Conservation (phyloP, 2,113 vertebrate genomes). For the Andinoacara biseriatus region DNA sequence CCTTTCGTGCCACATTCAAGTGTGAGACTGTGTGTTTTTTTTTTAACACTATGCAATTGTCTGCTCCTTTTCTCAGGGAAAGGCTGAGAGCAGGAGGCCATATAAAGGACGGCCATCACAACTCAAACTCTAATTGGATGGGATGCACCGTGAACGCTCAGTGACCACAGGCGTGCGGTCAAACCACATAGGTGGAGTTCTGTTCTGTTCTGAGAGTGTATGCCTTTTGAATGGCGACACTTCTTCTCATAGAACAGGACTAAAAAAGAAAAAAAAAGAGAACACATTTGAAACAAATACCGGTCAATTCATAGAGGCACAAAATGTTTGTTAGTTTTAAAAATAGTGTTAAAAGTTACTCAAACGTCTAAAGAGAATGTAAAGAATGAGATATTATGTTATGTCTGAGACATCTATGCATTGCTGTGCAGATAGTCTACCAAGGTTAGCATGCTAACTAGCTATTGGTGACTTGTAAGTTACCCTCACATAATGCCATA, state of each 20-base stretch:
- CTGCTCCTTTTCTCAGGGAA: conserved; percentile 26
- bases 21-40: conserved; percentile 43
- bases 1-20: conserved; percentile 59
- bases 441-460: not conserved
- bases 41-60: conserved; percentile 23
- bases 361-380: not conserved
- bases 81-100: conserved; percentile 30
- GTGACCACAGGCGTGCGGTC: conserved; percentile 19
- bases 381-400: not conserved
- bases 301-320: not conserved
- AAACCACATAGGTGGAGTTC: not conserved
- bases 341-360: not conserved
- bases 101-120: conserved; percentile 24
- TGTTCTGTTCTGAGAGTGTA: not conserved
- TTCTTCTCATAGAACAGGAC: not conserved
- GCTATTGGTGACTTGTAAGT: not conserved
- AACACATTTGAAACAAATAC: not conserved
- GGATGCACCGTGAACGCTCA: conserved; percentile 38
- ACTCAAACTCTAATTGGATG: conserved; percentile 57
- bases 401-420: not conserved
- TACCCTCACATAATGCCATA: not conserved
- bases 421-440: not conserved
- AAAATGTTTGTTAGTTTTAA: not conserved
- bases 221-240: not conserved
- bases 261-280: not conserved